A percentile compares a stretch with the other conserved stretches of the same genome.
Evolutionary conservation across 2,113 vertebrate species (phyloP).

Genomic region (Scytalopus superciliaris): DNA sequence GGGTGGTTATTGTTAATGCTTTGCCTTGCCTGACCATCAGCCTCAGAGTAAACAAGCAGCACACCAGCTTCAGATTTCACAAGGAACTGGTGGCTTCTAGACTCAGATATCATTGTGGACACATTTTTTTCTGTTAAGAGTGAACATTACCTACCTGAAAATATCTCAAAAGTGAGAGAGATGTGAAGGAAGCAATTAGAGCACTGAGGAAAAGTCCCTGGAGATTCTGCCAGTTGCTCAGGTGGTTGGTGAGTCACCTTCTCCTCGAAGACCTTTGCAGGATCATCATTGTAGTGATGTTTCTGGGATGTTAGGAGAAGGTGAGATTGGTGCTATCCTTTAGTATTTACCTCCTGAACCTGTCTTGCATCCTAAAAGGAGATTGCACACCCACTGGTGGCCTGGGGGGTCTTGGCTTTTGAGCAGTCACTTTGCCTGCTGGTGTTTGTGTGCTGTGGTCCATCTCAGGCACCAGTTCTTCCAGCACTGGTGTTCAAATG

Average conservation of each 20-base stretch:
- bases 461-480: neutral
- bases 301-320: neutral
- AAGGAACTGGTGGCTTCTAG: neutral
- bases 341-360: neutral
- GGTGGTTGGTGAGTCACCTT: neutral
- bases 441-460: no score
- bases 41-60: neutral
- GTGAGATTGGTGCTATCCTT: neutral
- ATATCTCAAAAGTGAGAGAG: neutral
- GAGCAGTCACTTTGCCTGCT: neutral
- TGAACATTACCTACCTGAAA: neutral
- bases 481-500: neutral
- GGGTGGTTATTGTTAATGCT: neutral
- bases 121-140: neutral
- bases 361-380: neutral
- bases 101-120: neutral
- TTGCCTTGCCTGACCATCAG: neutral
- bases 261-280: neutral
- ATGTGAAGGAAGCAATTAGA: neutral
- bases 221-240: neutral
- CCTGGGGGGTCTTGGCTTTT: accelerated
- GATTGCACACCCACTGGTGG: neutral
- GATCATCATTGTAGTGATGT: neutral
- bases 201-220: neutral
- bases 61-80: neutral